Percentiles rank a stretch among this genome's conserved stretches.
Evolutionary conservation across 2,113 vertebrate genomes (phyloP).

Genomic region (Bolborhynchus lineola): DNA sequence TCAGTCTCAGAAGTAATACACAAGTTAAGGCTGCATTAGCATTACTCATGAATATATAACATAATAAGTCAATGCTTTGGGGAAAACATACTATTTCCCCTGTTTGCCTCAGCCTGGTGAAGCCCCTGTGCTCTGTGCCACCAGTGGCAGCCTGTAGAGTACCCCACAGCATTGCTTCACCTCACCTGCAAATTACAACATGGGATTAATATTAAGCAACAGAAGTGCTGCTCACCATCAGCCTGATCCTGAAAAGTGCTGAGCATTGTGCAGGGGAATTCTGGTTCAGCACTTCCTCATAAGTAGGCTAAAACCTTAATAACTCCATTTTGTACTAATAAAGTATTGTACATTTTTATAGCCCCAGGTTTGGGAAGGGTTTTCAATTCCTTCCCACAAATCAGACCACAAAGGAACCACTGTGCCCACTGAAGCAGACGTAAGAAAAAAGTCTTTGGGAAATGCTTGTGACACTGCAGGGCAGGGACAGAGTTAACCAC

Average conservation of each 20-base stretch:
- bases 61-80: background rate
- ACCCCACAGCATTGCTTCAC: background rate
- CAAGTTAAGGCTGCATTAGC: background rate
- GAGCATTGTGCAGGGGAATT: background rate
- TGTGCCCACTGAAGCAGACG: background rate
- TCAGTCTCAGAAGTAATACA: background rate
- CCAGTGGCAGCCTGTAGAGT: background rate
- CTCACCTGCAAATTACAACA: constrained; percentile 41
- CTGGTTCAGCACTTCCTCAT: background rate
- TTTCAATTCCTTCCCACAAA: background rate
- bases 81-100: background rate
- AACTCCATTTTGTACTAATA: background rate
- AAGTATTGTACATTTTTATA: background rate
- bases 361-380: background rate
- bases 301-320: background rate
- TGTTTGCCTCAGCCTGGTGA: background rate
- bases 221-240: constrained; percentile 19
- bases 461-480: background rate
- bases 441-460: background rate
- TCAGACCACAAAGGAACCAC: background rate
- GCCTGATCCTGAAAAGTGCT: constrained; percentile 13
- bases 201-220: constrained; percentile 42
- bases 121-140: background rate
- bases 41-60: background rate
- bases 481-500: background rate